A percentile compares a stretch with the other conserved stretches of the same genome.
These are phyloP conservation scores for Rhamnusium bicolor DNA, from an alignment of 2,888 invertebrate genomes.

Conservation along the genomic window DNA sequence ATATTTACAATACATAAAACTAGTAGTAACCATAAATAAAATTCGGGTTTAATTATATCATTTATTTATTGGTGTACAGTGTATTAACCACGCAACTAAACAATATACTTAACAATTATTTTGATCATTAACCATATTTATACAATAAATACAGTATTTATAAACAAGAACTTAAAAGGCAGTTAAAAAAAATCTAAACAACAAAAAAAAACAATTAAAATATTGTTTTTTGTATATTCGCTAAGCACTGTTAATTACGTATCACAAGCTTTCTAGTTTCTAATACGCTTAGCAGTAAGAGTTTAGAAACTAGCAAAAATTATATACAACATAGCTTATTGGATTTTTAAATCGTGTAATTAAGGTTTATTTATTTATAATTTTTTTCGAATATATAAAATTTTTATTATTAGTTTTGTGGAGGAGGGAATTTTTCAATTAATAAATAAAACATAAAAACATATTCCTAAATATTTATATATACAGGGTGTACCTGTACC, in stretches of 20 bases:
- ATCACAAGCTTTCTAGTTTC: constrained; percentile 36
- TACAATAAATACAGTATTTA: constrained; percentile 35
- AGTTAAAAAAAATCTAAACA: constrained; percentile 13
- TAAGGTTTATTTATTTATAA: background rate
- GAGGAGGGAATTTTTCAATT: constrained; percentile 12
- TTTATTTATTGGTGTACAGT: constrained; percentile 33
- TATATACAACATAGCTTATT: constrained; percentile 31
- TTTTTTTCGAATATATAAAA: constrained; percentile 18
- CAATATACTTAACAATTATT: constrained; percentile 28
- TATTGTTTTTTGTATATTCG: constrained; percentile 17
- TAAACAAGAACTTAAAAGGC: constrained; percentile 28
- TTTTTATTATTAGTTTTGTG: constrained; percentile 7
- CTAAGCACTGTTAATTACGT: constrained; percentile 36
- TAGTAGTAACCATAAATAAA: no score
- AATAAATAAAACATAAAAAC: background rate
- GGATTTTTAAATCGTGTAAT: constrained; percentile 4
- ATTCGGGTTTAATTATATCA: background rate
- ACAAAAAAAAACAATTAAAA: constrained; percentile 21
- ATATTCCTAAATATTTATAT: background rate
- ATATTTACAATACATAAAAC: no score
- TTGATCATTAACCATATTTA: constrained; percentile 35
- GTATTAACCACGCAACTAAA: constrained; percentile 35
- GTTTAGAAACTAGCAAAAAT: constrained; percentile 34
- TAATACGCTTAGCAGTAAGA: constrained; percentile 20
- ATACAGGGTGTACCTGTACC: background rate